Evolutionary conservation across 2,888 invertebrate genomes (phyloP).

Genomic region (Eupithecia pulchellata): DNA sequence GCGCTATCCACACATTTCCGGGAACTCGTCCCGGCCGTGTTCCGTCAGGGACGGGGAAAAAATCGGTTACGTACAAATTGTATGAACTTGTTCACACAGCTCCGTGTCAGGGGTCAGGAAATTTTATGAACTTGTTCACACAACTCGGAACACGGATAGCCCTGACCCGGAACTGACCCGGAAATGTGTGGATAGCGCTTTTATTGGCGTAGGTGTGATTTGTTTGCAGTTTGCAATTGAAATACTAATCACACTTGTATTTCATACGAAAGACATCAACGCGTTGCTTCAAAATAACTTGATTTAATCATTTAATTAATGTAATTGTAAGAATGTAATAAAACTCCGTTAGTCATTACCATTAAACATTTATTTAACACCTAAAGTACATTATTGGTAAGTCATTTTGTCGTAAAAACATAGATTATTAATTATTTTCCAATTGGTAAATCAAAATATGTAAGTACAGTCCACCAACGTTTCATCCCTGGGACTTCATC

Average conservation of each 20-base stretch:
- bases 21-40: no score
- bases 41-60: no score
- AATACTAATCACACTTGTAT: not conserved
- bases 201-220: no score
- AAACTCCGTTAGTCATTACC: not conserved
- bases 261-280: constrained; percentile 56
- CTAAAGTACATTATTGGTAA: not conserved
- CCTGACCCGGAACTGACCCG: no score
- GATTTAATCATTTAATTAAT: not conserved
- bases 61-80: no score
- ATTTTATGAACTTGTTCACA: no score
- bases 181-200: no score
- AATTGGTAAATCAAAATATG: constrained; percentile 4
- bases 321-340: not conserved
- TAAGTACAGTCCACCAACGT: not conserved
- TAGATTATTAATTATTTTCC: not conserved
- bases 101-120: no score
- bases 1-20: no score
- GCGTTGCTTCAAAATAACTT: constrained; percentile 31
- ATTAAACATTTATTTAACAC: not conserved
- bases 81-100: no score
- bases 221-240: not conserved
- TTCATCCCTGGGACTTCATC: no score
- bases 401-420: not conserved
- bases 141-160: no score